These are phyloP conservation scores for Colletes collaris DNA, from an alignment of 2,888 invertebrate species.

Conservation along the genomic window DNA sequence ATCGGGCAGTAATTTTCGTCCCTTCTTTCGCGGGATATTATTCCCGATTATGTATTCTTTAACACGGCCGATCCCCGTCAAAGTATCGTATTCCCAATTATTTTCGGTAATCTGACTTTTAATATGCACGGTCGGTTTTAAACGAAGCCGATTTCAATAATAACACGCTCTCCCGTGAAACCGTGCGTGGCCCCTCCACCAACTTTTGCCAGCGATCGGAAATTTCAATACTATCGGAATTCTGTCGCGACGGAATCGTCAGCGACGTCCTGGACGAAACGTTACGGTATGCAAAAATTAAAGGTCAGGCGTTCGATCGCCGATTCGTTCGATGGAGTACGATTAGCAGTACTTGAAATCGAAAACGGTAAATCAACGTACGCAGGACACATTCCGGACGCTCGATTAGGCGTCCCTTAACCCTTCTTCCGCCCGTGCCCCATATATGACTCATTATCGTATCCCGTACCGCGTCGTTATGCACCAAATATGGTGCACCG, in stretches of 20 bases:
- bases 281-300: not conserved
- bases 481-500: no score
- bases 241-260: not conserved
- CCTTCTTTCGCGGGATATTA: constrained; percentile 1
- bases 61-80: constrained; percentile 40
- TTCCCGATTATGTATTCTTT: not conserved
- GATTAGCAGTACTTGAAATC: not conserved
- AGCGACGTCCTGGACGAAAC: not conserved
- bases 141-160: constrained; percentile 7
- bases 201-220: not conserved
- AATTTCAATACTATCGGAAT: not conserved
- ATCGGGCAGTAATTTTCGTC: not conserved
- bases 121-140: constrained; percentile 15
- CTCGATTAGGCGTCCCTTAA: constrained; percentile 3
- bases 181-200: not conserved
- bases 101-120: constrained; percentile 12
- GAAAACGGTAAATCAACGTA: constrained; percentile 18
- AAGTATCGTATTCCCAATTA: constrained; percentile 18
- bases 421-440: not conserved
- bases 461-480: no score
- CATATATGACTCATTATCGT: no score
- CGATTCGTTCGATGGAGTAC: constrained; percentile 12
- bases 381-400: not conserved
- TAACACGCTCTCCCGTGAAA: not conserved
- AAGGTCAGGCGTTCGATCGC: not conserved